phyloP scores from a whole-genome alignment of 2,797 vertebrate species.

The Thaleichthys pacificus region DNA sequence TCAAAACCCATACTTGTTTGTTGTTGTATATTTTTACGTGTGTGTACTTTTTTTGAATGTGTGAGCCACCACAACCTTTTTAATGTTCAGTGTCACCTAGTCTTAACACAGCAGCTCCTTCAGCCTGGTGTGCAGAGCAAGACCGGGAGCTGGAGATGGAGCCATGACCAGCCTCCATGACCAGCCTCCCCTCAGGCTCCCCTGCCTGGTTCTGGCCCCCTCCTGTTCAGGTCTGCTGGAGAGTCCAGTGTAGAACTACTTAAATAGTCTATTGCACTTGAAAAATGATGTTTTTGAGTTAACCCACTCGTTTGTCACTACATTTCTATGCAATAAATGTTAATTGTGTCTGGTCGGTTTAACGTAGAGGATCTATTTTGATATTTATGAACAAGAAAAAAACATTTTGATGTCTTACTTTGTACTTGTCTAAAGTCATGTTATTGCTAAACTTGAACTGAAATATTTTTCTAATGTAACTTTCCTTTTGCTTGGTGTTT shows the following conservation, averaged over 20 bases:
- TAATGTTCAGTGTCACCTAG: neutral
- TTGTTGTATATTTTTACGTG: neutral
- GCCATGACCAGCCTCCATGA: too few species aligned
- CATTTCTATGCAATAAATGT: conserved; percentile 91
- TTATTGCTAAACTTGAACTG: conserved; percentile 47
- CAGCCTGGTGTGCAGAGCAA: too few species aligned
- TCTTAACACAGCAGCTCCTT: neutral
- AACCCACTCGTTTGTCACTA: conserved; percentile 71
- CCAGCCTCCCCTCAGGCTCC: too few species aligned
- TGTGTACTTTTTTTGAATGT: neutral
- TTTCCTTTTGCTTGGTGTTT: conserved; percentile 23
- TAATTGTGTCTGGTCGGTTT: conserved; percentile 77
- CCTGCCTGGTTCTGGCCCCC: conserved; percentile 17
- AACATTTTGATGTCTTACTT: conserved; percentile 83
- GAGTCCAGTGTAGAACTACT: conserved; percentile 42
- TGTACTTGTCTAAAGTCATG: conserved; percentile 68
- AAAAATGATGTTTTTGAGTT: conserved; percentile 36
- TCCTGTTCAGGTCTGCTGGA: conserved; percentile 28
- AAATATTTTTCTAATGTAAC: conserved; percentile 47
- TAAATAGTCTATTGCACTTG: conserved; percentile 58
- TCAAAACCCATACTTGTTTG: too few species aligned
- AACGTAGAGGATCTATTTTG: conserved; percentile 87
- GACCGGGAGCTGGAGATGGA: neutral
- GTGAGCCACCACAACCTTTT: neutral
- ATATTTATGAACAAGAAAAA: conserved; percentile 84